Evolutionary conservation across 2,113 vertebrate species (phyloP).

Genomic region (Heteronetta atricapilla): DNA sequence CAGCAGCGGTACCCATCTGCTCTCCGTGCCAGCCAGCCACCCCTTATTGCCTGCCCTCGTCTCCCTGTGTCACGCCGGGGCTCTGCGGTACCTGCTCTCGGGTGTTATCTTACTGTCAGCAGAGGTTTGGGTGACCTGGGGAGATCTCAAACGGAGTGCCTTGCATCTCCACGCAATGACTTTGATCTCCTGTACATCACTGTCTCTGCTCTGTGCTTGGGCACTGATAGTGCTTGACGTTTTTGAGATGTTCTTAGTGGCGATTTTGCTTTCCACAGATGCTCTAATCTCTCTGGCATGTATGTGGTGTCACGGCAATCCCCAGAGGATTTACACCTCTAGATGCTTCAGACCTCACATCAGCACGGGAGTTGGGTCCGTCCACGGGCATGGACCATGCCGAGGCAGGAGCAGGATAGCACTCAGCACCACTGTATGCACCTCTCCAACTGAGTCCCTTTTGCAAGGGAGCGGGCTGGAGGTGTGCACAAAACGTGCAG

Average conservation of each 20-base stretch:
- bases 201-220: too few species aligned
- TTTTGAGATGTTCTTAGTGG: neutral
- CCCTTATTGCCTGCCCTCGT: accelerated
- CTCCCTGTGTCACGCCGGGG: accelerated
- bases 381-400: neutral
- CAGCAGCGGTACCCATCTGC: neutral
- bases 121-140: neutral
- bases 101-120: neutral
- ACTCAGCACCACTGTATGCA: too few species aligned
- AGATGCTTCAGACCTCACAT: neutral
- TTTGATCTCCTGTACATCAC: accelerated
- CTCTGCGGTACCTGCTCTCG: accelerated
- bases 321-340: neutral
- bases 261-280: accelerated
- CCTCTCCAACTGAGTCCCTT: accelerated
- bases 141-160: neutral
- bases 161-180: neutral
- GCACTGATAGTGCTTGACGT: neutral
- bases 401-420: neutral
- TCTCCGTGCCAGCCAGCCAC: neutral
- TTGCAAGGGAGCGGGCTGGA: neutral
- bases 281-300: accelerated
- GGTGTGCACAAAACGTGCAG: neutral
- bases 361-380: neutral
- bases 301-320: neutral